Percentiles rank a stretch among this genome's conserved stretches.
phyloP scores from a whole-genome alignment of 2,888 invertebrate species.

The Tenthredo scrophulariae region DNA sequence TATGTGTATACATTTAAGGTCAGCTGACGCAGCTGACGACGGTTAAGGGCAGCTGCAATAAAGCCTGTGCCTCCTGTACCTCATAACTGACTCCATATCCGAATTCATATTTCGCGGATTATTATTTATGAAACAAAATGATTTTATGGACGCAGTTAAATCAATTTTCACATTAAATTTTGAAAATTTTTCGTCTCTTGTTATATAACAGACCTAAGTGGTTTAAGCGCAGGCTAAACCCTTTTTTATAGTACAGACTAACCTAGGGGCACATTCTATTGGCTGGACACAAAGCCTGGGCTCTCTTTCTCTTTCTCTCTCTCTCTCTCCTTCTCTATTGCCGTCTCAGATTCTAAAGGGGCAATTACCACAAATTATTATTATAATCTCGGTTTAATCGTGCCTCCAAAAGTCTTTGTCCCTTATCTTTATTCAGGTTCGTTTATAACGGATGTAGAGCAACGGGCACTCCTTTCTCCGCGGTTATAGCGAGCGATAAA shows the following conservation, averaged over 20 bases:
- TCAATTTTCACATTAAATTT: not conserved
- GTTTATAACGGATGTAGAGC: not conserved
- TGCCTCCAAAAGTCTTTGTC: not conserved
- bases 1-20: constrained; percentile 3
- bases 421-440: constrained; percentile 37
- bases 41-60: constrained; percentile 44
- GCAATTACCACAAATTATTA: constrained; percentile 48
- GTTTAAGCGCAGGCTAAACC: not conserved
- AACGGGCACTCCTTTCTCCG: not conserved
- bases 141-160: not conserved
- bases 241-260: constrained; percentile 7
- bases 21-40: constrained; percentile 26
- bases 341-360: constrained; percentile 30
- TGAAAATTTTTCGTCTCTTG: not conserved
- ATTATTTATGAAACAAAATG: not conserved
- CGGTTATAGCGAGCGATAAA: not conserved
- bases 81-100: not conserved
- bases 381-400: constrained; percentile 49
- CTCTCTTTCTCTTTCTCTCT: not conserved
- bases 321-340: not conserved
- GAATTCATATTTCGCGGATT: not conserved
- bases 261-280: constrained; percentile 45
- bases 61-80: not conserved
- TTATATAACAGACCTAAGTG: not conserved
- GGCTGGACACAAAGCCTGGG: not conserved